A percentile compares a stretch with the other conserved stretches of the same genome.
phyloP scores from a whole-genome alignment of 2,797 vertebrate species.

The Urocyon cinereoargenteus region DNA sequence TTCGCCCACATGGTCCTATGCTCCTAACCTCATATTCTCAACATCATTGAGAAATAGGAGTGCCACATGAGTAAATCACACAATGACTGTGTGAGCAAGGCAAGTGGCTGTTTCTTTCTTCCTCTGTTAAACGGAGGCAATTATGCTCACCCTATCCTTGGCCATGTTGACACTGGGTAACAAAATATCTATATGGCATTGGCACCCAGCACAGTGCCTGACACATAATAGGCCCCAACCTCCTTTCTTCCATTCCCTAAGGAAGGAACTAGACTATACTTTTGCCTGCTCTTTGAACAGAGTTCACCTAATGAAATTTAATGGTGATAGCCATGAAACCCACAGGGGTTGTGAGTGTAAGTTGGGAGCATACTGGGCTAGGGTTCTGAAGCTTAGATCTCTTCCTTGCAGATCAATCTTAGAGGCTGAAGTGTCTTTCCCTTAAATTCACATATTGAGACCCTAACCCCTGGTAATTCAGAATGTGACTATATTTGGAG shows the following conservation, averaged over 20 bases:
- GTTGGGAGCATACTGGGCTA: not conserved
- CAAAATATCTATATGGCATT: not conserved
- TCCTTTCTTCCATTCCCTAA: too few species aligned
- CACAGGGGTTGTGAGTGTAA: not conserved
- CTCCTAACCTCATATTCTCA: not conserved
- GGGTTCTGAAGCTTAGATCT: not conserved
- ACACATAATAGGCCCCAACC: not conserved
- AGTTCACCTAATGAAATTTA: not conserved
- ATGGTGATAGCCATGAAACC: not conserved
- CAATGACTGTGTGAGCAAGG: not conserved
- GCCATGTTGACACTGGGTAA: not conserved
- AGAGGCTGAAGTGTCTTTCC: not conserved
- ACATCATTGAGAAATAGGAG: too few species aligned
- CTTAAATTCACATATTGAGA: not conserved
- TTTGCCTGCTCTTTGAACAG: not conserved
- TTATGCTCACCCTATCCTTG: not conserved
- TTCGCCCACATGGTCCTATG: not conserved
- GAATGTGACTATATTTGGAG: not conserved
- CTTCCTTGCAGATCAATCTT: not conserved
- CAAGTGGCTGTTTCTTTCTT: not conserved
- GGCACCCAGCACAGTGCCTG: not conserved
- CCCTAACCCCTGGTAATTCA: not conserved
- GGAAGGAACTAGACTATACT: not conserved
- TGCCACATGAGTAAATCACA: not conserved
- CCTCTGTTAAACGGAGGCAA: not conserved